Conservation (phyloP, 2,888 invertebrate species). For the Strigamia maritima region DNA sequence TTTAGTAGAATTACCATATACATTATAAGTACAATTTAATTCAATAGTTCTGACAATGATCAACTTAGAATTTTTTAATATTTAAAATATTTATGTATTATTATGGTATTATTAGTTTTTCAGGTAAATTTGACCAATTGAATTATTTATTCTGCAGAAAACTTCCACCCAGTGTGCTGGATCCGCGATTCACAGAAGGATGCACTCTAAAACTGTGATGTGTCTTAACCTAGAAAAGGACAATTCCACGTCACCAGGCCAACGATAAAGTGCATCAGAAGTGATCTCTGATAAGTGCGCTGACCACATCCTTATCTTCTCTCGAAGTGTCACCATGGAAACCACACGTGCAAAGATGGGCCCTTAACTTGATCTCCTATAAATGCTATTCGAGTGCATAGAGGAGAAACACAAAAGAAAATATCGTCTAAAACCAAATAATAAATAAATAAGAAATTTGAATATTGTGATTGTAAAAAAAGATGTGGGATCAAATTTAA, state of each 20-base stretch:
- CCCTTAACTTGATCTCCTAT: slow-evolving; percentile 10
- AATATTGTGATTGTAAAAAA: neutral
- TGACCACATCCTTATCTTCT: slow-evolving; percentile 5
- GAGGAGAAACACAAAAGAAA: neutral
- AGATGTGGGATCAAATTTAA: no score
- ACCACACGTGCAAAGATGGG: slow-evolving; percentile 10
- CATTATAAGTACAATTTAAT: no score
- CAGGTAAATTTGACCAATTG: neutral
- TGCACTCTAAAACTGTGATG: slow-evolving; percentile 35
- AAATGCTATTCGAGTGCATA: neutral
- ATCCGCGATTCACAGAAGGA: slow-evolving; percentile 35
- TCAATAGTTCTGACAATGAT: no score
- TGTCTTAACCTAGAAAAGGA: slow-evolving; percentile 6
- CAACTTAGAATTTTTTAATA: no score
- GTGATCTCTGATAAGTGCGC: slow-evolving; percentile 15
- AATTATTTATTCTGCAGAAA: slow-evolving; percentile 9
- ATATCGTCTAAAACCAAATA: neutral
- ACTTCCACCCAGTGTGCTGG: slow-evolving; percentile 2
- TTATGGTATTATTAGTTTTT: no score
- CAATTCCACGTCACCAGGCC: slow-evolving; percentile 10
- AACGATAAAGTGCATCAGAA: slow-evolving; percentile 10
- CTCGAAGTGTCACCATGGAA: neutral
- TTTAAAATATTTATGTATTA: no score
- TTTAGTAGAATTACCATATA: no score
- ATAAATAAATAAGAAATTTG: neutral